Base-by-base conservation (phyloP, 2,888 invertebrate species). In the Campoletis raptor region DNA sequence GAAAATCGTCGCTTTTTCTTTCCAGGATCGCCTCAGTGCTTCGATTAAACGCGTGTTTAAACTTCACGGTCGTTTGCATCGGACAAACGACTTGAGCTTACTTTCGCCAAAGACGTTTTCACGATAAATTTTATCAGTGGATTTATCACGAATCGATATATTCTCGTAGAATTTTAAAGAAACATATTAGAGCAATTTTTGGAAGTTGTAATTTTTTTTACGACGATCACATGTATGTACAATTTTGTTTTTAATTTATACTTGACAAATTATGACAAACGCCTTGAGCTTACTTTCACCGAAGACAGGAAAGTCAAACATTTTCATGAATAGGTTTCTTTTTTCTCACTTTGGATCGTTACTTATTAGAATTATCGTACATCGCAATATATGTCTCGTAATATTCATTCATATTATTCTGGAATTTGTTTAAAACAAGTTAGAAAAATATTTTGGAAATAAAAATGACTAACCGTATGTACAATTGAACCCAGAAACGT, bases 21-120 rank as follows among this genome's bases (percentile, higher is more conserved):
- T 15, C 30, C 30, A 24, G 15, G 37, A 18, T 21, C 48, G 45
- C 30, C 42, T 18, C 42, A 12, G 15, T 15, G 15, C 18, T 73
- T 61, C 67, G 21, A 15, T 54, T 12, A 45, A n/a, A 54, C 24
- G 54, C 54, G 48, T 73, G 24, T 45, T 54, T 78, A 36, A 87
- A 89, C 88, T 76, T 90, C 89, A 66, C 42, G 80, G 69, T 87
- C 90, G 88, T 80, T 90, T 91, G 90, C 88, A 36, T 48, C 7
- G 57, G 64, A 79, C 90, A 91, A 91, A 89, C 85, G 88, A 89
- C 85, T 72, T 81, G 88, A 90, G 90, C 67, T 57, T 42, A 52
- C 64, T 42, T 24, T 48, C 18, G 40, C 10, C 40, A 48, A 70
- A 45, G 18, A 48, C 3, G 18, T 48, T 48, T 48, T 48, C 48